These are phyloP conservation scores for Stichopus horrens DNA, from an alignment of 53 echinoderm and acorn worm species.

Conservation along the genomic window DNA sequence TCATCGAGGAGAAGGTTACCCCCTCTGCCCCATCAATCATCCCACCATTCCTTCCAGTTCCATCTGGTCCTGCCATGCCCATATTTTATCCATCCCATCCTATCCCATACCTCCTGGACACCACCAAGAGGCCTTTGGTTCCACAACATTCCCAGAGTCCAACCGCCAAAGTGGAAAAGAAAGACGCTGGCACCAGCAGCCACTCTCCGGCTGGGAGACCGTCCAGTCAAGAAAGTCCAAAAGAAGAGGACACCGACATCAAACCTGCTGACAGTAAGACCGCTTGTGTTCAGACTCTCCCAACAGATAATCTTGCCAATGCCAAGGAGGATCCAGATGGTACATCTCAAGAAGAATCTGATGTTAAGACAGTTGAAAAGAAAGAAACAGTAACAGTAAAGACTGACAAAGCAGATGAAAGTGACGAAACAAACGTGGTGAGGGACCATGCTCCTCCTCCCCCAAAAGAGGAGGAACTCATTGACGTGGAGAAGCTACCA, in stretches of 20 bases:
- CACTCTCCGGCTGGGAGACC: constrained; percentile 41
- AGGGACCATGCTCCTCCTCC: neutral
- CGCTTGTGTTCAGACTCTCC: constrained; percentile 89
- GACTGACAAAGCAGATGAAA: neutral
- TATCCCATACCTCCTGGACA: constrained; percentile 80
- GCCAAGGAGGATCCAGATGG: constrained; percentile 40
- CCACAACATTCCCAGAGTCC: constrained; percentile 43
- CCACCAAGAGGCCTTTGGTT: constrained; percentile 45
- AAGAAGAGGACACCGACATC: neutral
- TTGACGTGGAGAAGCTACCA: neutral
- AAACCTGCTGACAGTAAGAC: constrained; percentile 55
- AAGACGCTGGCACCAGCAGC: constrained; percentile 59
- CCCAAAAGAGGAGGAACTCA: neutral
- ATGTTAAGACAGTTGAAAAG: constrained; percentile 20
- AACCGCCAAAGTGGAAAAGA: constrained; percentile 51
- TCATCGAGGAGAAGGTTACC: constrained; percentile 9
- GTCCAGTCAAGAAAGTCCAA: constrained; percentile 8
- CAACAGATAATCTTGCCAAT: constrained; percentile 56
- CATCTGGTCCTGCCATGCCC: constrained; percentile 72
- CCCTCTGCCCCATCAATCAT: constrained; percentile 13
- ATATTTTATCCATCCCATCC: constrained; percentile 77
- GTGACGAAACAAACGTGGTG: constrained; percentile 11
- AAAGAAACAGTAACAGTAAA: neutral
- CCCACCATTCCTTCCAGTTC: constrained; percentile 46
- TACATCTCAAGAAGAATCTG: constrained; percentile 43